These are phyloP conservation scores for Xiphorhynchus elegans DNA, from an alignment of 2,113 vertebrate species.

Conservation along the genomic window DNA sequence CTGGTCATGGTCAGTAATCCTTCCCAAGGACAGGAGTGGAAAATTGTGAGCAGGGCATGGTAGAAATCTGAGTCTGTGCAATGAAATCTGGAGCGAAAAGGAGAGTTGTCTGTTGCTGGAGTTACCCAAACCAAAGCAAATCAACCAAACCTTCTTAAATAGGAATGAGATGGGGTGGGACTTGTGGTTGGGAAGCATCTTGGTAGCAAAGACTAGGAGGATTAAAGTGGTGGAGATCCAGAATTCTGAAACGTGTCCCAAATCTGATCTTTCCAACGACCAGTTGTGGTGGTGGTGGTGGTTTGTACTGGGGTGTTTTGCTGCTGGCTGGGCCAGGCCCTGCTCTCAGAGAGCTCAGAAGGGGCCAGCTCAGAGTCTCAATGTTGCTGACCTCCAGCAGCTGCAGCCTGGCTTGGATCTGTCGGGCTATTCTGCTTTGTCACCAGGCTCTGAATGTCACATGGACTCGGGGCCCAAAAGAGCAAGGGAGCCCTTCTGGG, in stretches of 20 bases:
- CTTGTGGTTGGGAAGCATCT: neutral
- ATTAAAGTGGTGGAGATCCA: neutral
- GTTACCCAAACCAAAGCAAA: neutral
- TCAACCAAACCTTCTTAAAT: neutral
- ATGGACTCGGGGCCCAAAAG: neutral
- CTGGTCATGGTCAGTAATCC: neutral
- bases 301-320: neutral
- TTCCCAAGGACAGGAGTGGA: neutral
- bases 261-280: neutral
- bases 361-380: neutral
- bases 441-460: conserved; percentile 19
- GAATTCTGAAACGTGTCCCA: neutral
- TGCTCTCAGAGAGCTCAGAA: neutral
- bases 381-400: neutral
- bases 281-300: neutral
- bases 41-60: neutral
- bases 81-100: neutral
- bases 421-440: neutral
- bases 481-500: neutral
- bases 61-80: neutral
- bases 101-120: neutral
- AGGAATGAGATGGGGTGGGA: neutral
- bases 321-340: neutral
- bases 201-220: neutral
- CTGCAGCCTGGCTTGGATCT: conserved; percentile 25